Base-by-base conservation (phyloP, 35 echinoderm and acorn worm genomes). In the Eucidaris tribuloides region DNA sequence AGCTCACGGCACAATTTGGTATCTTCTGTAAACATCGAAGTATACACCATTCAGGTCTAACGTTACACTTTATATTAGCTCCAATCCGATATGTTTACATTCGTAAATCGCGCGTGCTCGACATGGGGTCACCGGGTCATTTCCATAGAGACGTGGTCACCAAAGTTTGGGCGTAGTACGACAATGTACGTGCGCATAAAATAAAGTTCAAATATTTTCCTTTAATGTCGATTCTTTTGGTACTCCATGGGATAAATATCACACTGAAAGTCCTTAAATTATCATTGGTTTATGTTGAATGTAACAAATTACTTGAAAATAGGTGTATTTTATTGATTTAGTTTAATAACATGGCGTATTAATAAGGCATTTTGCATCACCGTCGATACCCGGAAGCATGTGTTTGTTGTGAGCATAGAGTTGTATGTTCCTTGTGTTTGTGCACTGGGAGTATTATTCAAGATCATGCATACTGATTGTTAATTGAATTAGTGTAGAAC, bases 361-460 rank as follows among this genome's bases (percentile, higher is more conserved):
- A 74, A 74, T 74, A 74, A 40, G 25, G 35, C 38, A 40, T 6
- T 22, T 74, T 40, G 44, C 68, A 44, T 41, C 68, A 19, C 34
- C 68, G 44, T 74, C 44, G 68, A 38, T 74, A 74, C 68, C 35
- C 68, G 68, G 68, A 74, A 74, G 68, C 68, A 74, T 74, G 68
- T 74, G 68, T 74, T 38, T 74, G 68, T 74, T 38, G 15, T 74
- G 34, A 41, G 33, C n/a, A 44, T 9, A 33, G 1, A 43, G 64
- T 0, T 7, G 24, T 20, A n/a, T n/a, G n/a, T n/a, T n/a, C n/a
- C n/a, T n/a, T n/a, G n/a, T n/a, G n/a, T n/a, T n/a, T n/a, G n/a
- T n/a, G n/a, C n/a, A n/a, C n/a, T n/a, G n/a, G n/a, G n/a, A n/a
- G n/a, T n/a, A n/a, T n/a, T n/a, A n/a, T n/a, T n/a, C n/a, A n/a